Evolutionary conservation across 2,113 vertebrate species (phyloP), one percentile per base, ranked within the genome.

Genomic region (Sinocyclocheilus anophthalmus): DNA sequence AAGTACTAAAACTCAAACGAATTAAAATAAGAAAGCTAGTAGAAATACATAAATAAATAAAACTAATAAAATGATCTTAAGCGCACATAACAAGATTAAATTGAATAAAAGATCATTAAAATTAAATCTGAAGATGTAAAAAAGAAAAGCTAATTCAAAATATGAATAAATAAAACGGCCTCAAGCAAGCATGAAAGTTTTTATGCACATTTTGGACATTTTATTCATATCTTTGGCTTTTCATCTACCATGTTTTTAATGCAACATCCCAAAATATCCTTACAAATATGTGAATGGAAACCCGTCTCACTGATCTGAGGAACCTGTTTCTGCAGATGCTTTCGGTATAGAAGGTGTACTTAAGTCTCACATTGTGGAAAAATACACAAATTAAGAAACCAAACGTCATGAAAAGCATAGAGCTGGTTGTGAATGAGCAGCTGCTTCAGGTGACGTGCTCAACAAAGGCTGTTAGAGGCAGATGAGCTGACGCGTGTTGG

Each of bases 341-440:
- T 45, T 73, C 11, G 2, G 20, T 73, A 39, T n/a, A 70, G 1
- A 69, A 69, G 30, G 10, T 1, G 9, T 42, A 42, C 22, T n/a
- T 73, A 1, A 75, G 22, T 48, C 12, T 45, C 0, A 1, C n/a
- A 24, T 24, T 12, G 5, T 48, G 72, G 39, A 75, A 75, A 42
- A 75, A 75, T 7, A 48, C 72, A 75, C 72, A 73, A 39, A 73
- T 42, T 73, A 24, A 63, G n/a, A 11, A 63, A 24, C 61, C 61
- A 11, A 63, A 63, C 11, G n/a, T 63, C 11, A 63, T 24, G 61
- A 26, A 24, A 63, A 26, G 10, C n/a, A 63, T 3, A 24, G 72
- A 75, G 0, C 5, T 75, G 72, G 12, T 72, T 48, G 22, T 48
- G 72, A 45, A 73, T 73, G 4, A 75, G 72, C 72, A 75, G 22